Conservation (phyloP, 2,113 vertebrate species). For the Mixornis gularis region DNA sequence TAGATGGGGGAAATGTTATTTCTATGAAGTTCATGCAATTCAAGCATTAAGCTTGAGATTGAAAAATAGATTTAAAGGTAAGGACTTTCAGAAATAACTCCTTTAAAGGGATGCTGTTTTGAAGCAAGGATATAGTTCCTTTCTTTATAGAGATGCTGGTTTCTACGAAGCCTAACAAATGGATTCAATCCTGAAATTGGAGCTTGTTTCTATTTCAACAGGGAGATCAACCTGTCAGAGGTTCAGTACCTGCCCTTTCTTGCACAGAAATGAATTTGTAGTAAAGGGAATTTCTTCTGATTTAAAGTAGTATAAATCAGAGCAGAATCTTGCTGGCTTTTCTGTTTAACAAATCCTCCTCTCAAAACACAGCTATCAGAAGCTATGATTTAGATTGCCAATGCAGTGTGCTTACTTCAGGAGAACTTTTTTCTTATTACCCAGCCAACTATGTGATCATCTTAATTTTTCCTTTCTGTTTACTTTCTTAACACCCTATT, state of each 20-base stretch:
- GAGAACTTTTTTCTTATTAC: neutral
- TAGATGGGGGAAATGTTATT: neutral
- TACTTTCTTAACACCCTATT: neutral
- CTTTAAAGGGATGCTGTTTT: neutral
- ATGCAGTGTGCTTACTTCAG: neutral
- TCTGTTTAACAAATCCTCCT: neutral
- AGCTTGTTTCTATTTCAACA: neutral
- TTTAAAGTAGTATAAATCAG: neutral
- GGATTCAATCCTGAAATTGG: neutral
- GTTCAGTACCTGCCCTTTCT: neutral
- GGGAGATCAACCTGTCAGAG: neutral
- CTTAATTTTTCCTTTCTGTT: neutral
- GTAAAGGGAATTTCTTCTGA: neutral
- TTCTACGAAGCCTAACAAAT: neutral
- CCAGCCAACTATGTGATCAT: rapidly evolving
- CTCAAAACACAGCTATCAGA: neutral
- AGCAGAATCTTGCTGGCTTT: neutral
- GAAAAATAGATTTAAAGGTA: neutral
- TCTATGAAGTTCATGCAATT: neutral
- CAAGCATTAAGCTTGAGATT: neutral
- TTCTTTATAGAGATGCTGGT: neutral
- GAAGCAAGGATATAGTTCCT: neutral
- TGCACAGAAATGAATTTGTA: neutral
- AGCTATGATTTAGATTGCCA: neutral
- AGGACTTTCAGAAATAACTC: neutral